These are phyloP conservation scores for Zoroaster sp. DNA, from an alignment of 53 echinoderm and acorn worm species.

Conservation along the genomic window DNA sequence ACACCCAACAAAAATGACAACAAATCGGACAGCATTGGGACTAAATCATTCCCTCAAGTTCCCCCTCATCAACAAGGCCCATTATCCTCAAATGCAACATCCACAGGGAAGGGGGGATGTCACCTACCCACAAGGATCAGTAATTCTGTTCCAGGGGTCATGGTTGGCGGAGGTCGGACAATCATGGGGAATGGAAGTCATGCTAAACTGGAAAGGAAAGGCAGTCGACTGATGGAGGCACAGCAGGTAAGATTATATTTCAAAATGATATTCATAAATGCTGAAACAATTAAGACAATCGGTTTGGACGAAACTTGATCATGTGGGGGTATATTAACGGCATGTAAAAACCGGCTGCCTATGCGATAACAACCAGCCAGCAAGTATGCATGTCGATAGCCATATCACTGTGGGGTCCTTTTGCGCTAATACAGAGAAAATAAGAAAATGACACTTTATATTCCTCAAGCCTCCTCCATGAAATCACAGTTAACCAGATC, in stretches of 20 bases:
- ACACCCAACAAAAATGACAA: not conserved
- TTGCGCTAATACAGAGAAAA: too few relatives aligned
- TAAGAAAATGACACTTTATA: too few relatives aligned
- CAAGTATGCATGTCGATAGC: too few relatives aligned
- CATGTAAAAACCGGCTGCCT: too few relatives aligned
- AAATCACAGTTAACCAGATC: too few relatives aligned
- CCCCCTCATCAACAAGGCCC: conserved; percentile 38
- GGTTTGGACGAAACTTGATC: too few relatives aligned
- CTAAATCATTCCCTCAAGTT: not conserved
- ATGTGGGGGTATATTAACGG: too few relatives aligned
- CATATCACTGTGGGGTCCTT: too few relatives aligned
- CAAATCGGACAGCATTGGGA: not conserved
- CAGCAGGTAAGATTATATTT: conserved; percentile 7
- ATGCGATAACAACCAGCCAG: too few relatives aligned
- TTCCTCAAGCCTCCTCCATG: too few relatives aligned
- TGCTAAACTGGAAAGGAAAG: conserved; percentile 51
- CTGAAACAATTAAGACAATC: too few relatives aligned
- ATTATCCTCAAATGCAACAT: conserved; percentile 9
- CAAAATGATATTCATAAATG: not conserved
- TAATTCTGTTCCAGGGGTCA: not conserved
- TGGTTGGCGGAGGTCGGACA: not conserved
- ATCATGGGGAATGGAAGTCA: not conserved
- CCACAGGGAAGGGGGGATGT: not conserved
- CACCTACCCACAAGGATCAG: conserved; percentile 1
- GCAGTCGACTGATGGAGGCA: conserved; percentile 26